phyloP scores from a whole-genome alignment of 2,113 vertebrate species.

The Mustela nigripes region DNA sequence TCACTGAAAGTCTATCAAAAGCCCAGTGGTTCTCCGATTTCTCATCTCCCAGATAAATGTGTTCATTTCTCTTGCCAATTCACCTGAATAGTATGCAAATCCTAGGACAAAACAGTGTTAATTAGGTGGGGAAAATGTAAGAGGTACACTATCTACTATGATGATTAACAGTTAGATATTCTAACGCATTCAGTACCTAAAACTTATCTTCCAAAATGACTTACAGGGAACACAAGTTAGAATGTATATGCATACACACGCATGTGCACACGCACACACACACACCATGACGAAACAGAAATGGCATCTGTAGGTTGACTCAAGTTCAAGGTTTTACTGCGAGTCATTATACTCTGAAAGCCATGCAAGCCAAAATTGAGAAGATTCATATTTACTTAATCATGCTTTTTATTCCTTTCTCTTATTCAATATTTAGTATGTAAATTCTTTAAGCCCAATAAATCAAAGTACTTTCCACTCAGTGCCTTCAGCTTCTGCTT shows the following conservation, averaged over 20 bases:
- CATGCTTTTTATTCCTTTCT: constrained; percentile 60
- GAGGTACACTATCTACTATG: neutral
- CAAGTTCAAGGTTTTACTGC: constrained; percentile 65
- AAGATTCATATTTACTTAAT: constrained; percentile 73
- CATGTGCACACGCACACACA: neutral
- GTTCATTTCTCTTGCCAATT: constrained; percentile 6
- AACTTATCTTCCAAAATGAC: constrained; percentile 57
- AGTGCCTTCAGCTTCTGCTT: constrained; percentile 71
- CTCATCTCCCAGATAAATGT: constrained; percentile 2
- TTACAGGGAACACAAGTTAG: constrained; percentile 24
- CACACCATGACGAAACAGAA: constrained; percentile 53
- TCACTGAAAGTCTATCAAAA: neutral
- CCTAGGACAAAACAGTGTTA: neutral
- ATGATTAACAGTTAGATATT: neutral
- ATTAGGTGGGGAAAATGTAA: neutral
- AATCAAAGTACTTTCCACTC: constrained; percentile 76
- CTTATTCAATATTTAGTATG: constrained; percentile 65
- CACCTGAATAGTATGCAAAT: neutral
- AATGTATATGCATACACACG: neutral
- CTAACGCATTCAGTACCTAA: constrained; percentile 31
- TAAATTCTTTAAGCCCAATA: constrained; percentile 76
- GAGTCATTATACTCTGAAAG: constrained; percentile 54
- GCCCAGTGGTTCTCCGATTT: constrained; percentile 11
- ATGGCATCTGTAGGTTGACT: constrained; percentile 60
- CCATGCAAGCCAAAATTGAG: constrained; percentile 59